Evolutionary conservation across 2,113 vertebrate species (phyloP), one percentile per base, ranked within the genome.

Genomic region (Stictonetta naevosa): DNA sequence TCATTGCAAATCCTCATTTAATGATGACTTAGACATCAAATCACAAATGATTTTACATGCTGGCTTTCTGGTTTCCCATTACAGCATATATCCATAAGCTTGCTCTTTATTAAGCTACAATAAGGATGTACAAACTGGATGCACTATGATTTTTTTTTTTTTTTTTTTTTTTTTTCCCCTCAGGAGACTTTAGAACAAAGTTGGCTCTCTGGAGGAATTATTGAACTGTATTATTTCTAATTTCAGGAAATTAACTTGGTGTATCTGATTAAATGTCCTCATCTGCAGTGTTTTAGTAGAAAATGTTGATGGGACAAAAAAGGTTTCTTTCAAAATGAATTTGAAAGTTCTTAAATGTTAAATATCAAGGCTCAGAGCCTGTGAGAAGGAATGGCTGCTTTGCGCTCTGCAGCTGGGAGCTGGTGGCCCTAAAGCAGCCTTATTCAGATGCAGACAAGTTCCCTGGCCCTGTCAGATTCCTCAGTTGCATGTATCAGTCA

Each of bases 71-170:
- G 74, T 93, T 96, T 90, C 62, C 90, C 72, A 78, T 89, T 86
- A 84, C 36, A 85, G 82, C 58, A 85, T 55, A 72, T 96, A 86
- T 88, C 77, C 18, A 77, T 81, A 66, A 59, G 46, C 64, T 95
- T 96, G 97, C 86, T 92, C 76, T 98, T 95, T 94, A 85, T 97
- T 55, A 83, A 85, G 77, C 26, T 8, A 34, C 81, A 92, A 84
- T 66, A 78, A 96, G 95, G 50, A 83, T 87, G 88, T 82, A 75
- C 44, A 89, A 92, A 93, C 83, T 84, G 36, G 66, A 76, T 90
- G 66, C 83, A 74, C 48, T 53, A 44, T 81, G 96, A 92, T 76
- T 71, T 60, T 75, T 95, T 50, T 95, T 10, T 38, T 38, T 10
- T 38, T 38, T 10, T 38, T 38, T 38, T 76, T 71, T 63, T 75